phyloP scores from a whole-genome alignment of 2,113 vertebrate species.

The Uropsilus gracilis region DNA sequence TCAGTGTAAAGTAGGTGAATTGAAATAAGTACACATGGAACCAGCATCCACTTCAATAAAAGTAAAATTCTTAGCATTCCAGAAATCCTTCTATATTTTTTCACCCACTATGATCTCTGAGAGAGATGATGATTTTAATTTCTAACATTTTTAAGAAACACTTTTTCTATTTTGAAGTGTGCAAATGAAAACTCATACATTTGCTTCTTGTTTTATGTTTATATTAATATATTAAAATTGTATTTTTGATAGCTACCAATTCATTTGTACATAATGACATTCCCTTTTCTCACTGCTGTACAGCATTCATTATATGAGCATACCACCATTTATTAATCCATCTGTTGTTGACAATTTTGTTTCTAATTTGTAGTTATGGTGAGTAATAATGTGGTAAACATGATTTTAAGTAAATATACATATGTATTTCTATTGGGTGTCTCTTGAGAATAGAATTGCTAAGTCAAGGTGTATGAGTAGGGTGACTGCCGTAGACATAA shows the following conservation, averaged over 20 bases:
- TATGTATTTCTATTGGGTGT: neutral
- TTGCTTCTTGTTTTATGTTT: neutral
- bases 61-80: neutral
- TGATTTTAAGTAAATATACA: neutral
- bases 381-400: neutral
- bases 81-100: neutral
- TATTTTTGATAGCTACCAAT: neutral
- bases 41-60: neutral
- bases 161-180: neutral
- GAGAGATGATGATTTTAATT: neutral
- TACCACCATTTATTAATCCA: neutral
- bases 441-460: neutral
- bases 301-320: neutral
- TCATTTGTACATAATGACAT: neutral
- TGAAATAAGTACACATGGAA: neutral
- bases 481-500: neutral
- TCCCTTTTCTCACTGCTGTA: neutral
- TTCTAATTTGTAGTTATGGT: neutral
- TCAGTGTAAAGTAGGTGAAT: neutral
- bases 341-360: neutral
- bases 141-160: neutral
- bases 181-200: neutral
- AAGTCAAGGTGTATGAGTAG: neutral
- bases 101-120: neutral
- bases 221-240: too few species aligned